These are phyloP conservation scores for Dasypolia templi DNA, from an alignment of 2,888 invertebrate species.

Conservation along the genomic window DNA sequence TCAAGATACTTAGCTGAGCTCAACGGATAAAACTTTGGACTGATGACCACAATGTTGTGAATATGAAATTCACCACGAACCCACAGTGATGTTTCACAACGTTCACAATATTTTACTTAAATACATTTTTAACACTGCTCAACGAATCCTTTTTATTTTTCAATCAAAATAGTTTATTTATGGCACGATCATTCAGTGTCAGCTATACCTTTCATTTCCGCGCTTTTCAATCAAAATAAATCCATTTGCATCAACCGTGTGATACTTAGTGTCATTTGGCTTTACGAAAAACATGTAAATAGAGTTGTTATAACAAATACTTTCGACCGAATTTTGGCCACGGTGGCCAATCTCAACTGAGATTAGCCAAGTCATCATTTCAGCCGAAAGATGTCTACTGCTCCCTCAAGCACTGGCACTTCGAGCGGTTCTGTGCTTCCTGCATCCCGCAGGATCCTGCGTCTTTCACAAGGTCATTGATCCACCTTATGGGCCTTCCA, in stretches of 20 bases:
- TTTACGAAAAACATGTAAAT: background rate
- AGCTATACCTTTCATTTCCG: background rate
- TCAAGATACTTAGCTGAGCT: background rate
- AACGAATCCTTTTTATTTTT: background rate
- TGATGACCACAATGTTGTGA: background rate
- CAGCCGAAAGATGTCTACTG: no score
- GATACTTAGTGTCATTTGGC: no score
- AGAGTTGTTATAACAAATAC: background rate
- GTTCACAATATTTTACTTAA: background rate
- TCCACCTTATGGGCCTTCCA: no score
- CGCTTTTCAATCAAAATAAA: background rate
- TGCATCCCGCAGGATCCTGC: no score
- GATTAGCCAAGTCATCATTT: no score
- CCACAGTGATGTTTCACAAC: background rate
- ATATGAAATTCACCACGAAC: background rate
- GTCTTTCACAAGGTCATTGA: no score
- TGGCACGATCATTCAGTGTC: constrained; percentile 4
- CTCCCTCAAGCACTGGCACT: no score
- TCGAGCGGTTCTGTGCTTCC: no score
- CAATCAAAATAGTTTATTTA: background rate
- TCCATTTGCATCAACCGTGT: background rate
- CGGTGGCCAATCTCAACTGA: no score
- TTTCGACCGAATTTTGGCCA: no score
- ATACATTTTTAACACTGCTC: background rate
- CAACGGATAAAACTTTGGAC: no score